Base-by-base conservation (phyloP, 2,888 invertebrate species). In the Cephus spinipes region DNA sequence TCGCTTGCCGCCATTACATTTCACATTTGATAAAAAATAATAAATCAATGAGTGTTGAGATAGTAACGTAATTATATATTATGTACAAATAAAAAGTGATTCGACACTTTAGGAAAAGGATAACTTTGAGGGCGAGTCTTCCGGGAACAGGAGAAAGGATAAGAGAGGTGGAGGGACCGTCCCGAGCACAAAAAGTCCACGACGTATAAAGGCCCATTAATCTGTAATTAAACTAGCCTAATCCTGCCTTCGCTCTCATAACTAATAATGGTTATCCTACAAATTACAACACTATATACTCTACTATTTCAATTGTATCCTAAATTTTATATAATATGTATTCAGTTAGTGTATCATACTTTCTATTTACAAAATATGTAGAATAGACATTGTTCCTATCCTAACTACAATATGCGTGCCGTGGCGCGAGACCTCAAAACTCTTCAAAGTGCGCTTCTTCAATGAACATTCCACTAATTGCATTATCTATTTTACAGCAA, bases 401-500 rank as follows among this genome's bases (percentile, higher is more conserved):
- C 87, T 90, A 89, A 89, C 88, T 90, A 90, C 86, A 84, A 85
- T 87, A 88, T 87, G 86, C 88, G 88, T 90, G 87, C 88, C 87
- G 85, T 88, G 87, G 87, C 89, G 88, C 87, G 85, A 88, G 87
- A 89, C 87, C 83, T 85, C 55, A 82, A 80, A 82, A 83, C 82
- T 83, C 79, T 77, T 86, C 81, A 84, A 87, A 83, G 87, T 89
- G 89, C 87, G 87, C 85, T 82, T 85, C 83, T 85, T 80, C 80
- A 40, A 77, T 79, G 81, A 84, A 81, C 83, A 81, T 83, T 77
- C 73, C 36, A 82, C 85, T 87, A 87, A 87, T 87, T 88, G 88
- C 86, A 87, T 87, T 84, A 85, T 86, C 88, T 90, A 89, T 86
- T 87, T 89, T 90, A 90, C 90, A 90, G 90, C 88, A 90, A 89